These are phyloP conservation scores for Hypolimnas misippus DNA, from an alignment of 2,888 invertebrate species.

Conservation along the genomic window DNA sequence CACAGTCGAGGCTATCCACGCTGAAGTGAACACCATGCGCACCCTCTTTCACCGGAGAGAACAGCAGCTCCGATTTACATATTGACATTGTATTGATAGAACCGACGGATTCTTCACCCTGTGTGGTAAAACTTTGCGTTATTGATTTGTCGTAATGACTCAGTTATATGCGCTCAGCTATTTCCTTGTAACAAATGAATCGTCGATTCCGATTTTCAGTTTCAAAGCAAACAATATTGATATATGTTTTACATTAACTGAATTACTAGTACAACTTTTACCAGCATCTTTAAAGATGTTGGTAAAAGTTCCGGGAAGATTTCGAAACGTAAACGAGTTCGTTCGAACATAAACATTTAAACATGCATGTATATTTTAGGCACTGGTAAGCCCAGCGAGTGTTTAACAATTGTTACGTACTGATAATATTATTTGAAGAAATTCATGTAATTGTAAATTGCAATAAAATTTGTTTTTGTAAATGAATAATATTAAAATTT, in stretches of 20 bases:
- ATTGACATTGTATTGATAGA: slow-evolving; percentile 93
- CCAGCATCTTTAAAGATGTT: too few species aligned
- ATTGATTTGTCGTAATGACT: slow-evolving; percentile 9
- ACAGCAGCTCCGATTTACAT: slow-evolving; percentile 95
- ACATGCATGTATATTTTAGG: slow-evolving; percentile 65
- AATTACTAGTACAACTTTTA: too few species aligned
- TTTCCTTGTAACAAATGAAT: not conserved
- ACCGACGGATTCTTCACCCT: slow-evolving; percentile 90
- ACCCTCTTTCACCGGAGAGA: slow-evolving; percentile 94
- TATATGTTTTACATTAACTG: slow-evolving; percentile 33
- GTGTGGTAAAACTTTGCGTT: slow-evolving; percentile 34
- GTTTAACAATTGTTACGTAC: slow-evolving; percentile 13
- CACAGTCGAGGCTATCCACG: slow-evolving; percentile 95
- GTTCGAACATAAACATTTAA: slow-evolving; percentile 77
- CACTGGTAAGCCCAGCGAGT: slow-evolving; percentile 48
- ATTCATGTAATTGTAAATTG: not conserved
- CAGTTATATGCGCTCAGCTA: not conserved
- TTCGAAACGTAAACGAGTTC: slow-evolving; percentile 68
- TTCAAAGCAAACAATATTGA: not conserved
- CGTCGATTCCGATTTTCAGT: not conserved
- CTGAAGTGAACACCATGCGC: slow-evolving; percentile 91
- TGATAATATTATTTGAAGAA: not conserved
- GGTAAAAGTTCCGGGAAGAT: slow-evolving; percentile 63
- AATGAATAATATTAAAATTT: not conserved
- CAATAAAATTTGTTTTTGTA: not conserved